Evolutionary conservation across 1,140 invertebrate species (phyloP).

Genomic region (Anastatus disparis): DNA sequence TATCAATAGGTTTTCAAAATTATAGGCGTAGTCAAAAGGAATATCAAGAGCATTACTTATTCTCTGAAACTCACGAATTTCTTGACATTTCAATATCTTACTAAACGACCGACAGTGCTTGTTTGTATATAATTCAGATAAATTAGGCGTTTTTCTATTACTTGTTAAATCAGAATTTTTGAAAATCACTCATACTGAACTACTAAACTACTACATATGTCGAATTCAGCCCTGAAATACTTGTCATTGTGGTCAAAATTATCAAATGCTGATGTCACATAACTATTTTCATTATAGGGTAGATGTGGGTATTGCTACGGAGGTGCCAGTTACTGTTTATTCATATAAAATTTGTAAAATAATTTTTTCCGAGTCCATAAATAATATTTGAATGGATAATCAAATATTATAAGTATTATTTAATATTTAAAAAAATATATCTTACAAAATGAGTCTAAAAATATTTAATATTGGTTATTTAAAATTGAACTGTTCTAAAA

Average conservation of each 20-base stretch:
- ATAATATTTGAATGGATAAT: no score
- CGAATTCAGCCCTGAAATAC: conserved; percentile 31
- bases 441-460: no score
- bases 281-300: conserved; percentile 19
- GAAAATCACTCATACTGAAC: conserved; percentile 35
- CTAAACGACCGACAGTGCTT: background rate
- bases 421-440: no score
- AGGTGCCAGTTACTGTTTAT: no score
- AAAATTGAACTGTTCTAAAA: no score
- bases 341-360: no score
- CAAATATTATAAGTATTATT: no score
- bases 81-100: conserved; percentile 1
- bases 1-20: background rate
- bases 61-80: background rate
- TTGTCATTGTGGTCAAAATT: conserved; percentile 43
- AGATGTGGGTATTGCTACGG: conserved; percentile 22
- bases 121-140: conserved; percentile 8
- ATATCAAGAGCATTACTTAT: background rate
- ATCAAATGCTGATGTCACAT: conserved; percentile 31
- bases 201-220: no score
- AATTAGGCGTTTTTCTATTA: conserved; percentile 17
- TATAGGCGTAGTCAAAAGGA: background rate
- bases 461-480: no score
- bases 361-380: no score
- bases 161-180: background rate